A percentile compares a stretch with the other conserved stretches of the same genome.
Evolutionary conservation across 2,113 vertebrate species (phyloP).

Genomic region (Pseudonaja textilis): DNA sequence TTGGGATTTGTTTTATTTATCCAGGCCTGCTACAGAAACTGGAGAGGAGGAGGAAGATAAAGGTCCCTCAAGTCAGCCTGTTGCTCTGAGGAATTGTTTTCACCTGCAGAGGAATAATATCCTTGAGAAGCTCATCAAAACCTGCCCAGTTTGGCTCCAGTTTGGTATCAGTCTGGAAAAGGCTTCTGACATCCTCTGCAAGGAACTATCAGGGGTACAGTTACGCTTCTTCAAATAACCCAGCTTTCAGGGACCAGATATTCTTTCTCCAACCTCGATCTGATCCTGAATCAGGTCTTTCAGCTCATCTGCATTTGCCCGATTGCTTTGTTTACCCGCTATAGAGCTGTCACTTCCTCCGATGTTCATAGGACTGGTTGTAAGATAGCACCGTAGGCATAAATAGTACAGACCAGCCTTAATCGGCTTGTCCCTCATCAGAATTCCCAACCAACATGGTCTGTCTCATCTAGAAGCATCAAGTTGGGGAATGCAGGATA

Average conservation of each 20-base stretch:
- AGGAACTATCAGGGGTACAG: slow-evolving; percentile 83
- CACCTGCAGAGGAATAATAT: slow-evolving; percentile 69
- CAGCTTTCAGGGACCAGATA: slow-evolving; percentile 17
- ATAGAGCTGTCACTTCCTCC: background rate
- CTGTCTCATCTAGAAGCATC: background rate
- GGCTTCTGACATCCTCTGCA: slow-evolving; percentile 70
- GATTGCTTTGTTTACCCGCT: background rate
- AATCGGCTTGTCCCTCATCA: background rate
- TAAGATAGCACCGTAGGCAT: background rate
- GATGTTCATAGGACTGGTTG: background rate
- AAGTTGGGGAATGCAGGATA: background rate
- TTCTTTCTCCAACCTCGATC: background rate
- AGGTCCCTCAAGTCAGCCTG: background rate
- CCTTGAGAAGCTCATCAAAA: slow-evolving; percentile 83
- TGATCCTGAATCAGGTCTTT: background rate
- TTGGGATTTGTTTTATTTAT: slow-evolving; percentile 27
- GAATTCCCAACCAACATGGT: background rate
- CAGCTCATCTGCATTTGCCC: background rate
- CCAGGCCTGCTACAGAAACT: slow-evolving; percentile 49
- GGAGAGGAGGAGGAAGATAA: slow-evolving; percentile 41
- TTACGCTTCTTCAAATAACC: slow-evolving; percentile 4
- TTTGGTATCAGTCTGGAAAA: slow-evolving; percentile 73
- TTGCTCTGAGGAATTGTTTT: slow-evolving; percentile 47
- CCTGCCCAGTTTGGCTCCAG: slow-evolving; percentile 84
- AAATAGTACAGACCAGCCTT: background rate